Evolutionary conservation across 2,797 vertebrate genomes (phyloP).

Genomic region (Tokudaia tokunoshimensis): DNA sequence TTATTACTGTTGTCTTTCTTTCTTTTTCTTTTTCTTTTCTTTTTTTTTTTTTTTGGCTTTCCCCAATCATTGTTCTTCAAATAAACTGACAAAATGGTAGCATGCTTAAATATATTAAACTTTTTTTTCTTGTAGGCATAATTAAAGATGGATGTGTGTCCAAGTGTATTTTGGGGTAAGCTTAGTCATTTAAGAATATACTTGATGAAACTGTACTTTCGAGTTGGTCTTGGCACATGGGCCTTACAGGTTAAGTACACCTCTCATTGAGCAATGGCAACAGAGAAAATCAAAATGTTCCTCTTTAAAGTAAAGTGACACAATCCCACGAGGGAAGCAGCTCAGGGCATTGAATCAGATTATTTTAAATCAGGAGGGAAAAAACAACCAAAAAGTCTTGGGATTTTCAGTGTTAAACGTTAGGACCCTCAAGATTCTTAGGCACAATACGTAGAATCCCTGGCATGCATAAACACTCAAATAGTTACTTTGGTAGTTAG

Average conservation of each 20-base stretch:
- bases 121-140: not conserved
- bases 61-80: conserved; percentile 46
- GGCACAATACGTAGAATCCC: not conserved
- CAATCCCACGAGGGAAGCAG: not conserved
- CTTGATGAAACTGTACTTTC: not conserved
- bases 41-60: conserved; percentile 50
- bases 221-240: not conserved
- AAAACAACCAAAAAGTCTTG: not conserved
- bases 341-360: not conserved
- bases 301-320: conserved; percentile 9
- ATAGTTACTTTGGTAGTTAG: not conserved
- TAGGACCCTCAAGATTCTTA: not conserved
- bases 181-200: conserved; percentile 6
- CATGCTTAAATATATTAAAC: not conserved
- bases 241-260: not conserved
- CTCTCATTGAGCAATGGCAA: not conserved
- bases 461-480: not conserved
- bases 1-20: conserved; percentile 58
- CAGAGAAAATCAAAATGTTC: not conserved
- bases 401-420: not conserved
- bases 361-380: conserved; percentile 21
- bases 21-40: conserved; percentile 53
- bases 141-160: conserved; percentile 1
- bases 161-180: not conserved
- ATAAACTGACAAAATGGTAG: not conserved